phyloP scores from a whole-genome alignment of 2,888 invertebrate species.

The Palloptera scutellata region DNA sequence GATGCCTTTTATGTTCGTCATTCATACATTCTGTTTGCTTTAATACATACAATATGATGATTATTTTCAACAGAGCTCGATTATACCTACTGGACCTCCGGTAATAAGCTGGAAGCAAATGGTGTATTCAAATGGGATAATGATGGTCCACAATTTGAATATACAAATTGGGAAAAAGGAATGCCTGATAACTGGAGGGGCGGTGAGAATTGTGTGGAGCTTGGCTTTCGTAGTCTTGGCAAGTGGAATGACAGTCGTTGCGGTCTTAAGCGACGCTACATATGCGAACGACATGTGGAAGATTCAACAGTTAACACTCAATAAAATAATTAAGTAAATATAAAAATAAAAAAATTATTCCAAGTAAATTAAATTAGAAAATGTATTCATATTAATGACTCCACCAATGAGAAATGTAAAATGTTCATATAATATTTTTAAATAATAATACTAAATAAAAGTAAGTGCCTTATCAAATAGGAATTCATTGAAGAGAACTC shows the following conservation, averaged over 20 bases:
- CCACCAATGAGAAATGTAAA: no score
- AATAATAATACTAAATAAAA: no score
- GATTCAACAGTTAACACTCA: no score
- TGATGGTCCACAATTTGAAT: slow-evolving; percentile 7
- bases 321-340: no score
- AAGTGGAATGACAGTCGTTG: slow-evolving; percentile 27
- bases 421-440: no score
- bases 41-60: slow-evolving; percentile 3
- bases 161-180: slow-evolving; percentile 19
- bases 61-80: not conserved
- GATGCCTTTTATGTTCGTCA: not conserved
- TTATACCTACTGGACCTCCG: slow-evolving; percentile 22
- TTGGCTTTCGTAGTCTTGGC: slow-evolving; percentile 18
- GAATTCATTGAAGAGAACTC: no score
- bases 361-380: no score
- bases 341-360: no score
- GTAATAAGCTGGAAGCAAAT: not conserved
- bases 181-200: slow-evolving; percentile 23
- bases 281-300: slow-evolving; percentile 11
- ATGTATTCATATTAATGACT: no score
- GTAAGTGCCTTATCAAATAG: no score
- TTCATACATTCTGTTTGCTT: slow-evolving; percentile 7
- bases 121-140: slow-evolving; percentile 21
- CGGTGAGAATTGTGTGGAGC: slow-evolving; percentile 18
- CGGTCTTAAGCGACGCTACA: slow-evolving; percentile 9